phyloP scores from a whole-genome alignment of 1,140 invertebrate species.

The Anoplolepis gracilipes region DNA sequence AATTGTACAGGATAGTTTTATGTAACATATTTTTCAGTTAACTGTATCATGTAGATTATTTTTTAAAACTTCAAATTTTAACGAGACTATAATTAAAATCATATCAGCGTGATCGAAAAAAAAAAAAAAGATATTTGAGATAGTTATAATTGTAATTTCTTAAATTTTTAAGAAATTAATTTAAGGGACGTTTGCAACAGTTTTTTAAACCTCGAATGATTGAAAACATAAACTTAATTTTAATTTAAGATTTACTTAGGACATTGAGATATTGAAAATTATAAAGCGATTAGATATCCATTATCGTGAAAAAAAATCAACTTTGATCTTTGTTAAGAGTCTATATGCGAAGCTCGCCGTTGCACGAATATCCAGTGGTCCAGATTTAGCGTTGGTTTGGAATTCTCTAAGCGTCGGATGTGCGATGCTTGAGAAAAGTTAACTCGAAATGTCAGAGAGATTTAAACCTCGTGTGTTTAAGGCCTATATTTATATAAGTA shows the following conservation, averaged over 20 bases:
- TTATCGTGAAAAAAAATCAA: too few species aligned
- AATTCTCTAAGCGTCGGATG: conserved; percentile 13
- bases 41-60: too few species aligned
- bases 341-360: not conserved
- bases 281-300: not conserved
- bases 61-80: not conserved
- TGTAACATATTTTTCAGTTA: not conserved
- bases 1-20: not conserved
- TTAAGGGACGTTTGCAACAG: too few species aligned
- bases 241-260: too few species aligned
- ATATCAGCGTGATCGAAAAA: too few species aligned
- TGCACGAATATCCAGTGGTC: not conserved
- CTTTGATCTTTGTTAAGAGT: not conserved
- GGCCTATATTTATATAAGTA: not conserved
- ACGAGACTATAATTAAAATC: too few species aligned
- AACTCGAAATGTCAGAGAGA: not conserved
- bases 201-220: too few species aligned
- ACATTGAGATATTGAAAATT: not conserved
- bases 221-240: too few species aligned
- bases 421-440: conserved; percentile 13
- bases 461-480: not conserved
- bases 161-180: too few species aligned
- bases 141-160: not conserved
- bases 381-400: conserved; percentile 23
- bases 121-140: too few species aligned